phyloP scores from a whole-genome alignment of 2,113 vertebrate genomes.

The Gopherus evgoodei region DNA sequence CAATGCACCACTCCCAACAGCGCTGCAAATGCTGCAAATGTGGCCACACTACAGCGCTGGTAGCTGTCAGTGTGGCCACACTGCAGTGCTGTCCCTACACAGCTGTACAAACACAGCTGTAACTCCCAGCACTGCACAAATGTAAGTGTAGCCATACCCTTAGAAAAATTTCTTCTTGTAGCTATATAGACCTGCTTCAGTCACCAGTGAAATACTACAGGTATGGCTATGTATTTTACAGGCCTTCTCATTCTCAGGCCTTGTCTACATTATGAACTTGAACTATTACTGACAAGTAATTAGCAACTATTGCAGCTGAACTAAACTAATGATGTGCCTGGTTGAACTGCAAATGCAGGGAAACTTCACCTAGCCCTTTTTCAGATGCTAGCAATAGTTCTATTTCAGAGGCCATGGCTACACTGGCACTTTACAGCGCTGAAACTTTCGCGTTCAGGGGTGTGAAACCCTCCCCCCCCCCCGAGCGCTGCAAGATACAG shows the following conservation, averaged over 20 bases:
- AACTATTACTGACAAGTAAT: background rate
- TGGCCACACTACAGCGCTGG: too few species aligned
- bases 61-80: too few species aligned
- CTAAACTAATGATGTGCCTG: background rate
- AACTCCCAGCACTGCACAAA: too few species aligned
- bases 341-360: background rate
- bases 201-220: background rate
- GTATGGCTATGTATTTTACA: background rate
- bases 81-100: too few species aligned
- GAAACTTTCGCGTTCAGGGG: too few species aligned
- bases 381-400: background rate
- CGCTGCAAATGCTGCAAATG: too few species aligned
- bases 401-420: background rate
- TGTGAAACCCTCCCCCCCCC: too few species aligned
- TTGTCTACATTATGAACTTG: background rate
- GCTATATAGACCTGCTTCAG: background rate
- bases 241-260: background rate
- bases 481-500: too few species aligned
- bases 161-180: background rate
- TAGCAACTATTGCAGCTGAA: background rate
- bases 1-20: too few species aligned
- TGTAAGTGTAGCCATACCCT: background rate
- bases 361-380: background rate
- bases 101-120: too few species aligned
- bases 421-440: too few species aligned